phyloP scores from a whole-genome alignment of 1,140 invertebrate genomes.

The Cotesia glomerata region DNA sequence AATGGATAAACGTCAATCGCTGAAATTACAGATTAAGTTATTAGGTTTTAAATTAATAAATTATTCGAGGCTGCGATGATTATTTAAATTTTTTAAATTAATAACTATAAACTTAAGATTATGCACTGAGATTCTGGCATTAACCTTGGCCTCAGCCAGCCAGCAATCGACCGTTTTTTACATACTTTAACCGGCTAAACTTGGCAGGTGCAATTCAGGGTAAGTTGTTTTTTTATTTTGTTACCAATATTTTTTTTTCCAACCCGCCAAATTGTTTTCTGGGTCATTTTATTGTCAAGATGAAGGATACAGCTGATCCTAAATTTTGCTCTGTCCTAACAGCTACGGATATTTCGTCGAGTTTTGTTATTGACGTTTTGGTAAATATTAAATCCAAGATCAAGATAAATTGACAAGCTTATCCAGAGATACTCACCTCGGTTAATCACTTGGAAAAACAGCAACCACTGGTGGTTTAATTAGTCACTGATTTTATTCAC shows the following conservation, averaged over 20 bases:
- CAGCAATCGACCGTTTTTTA: slow-evolving; percentile 8
- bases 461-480: neutral
- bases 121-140: neutral
- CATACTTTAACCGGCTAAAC: neutral
- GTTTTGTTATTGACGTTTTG: neutral
- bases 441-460: slow-evolving; percentile 13
- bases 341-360: neutral
- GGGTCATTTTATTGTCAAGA: slow-evolving; percentile 12
- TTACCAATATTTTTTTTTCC: neutral
- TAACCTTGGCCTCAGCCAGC: neutral
- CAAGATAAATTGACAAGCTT: neutral
- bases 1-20: too few relatives aligned
- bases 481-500: too few relatives aligned
- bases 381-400: neutral
- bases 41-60: neutral
- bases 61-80: neutral
- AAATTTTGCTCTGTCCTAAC: neutral
- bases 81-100: neutral
- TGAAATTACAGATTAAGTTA: neutral
- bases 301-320: slow-evolving; percentile 19
- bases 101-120: neutral
- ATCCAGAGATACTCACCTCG: slow-evolving; percentile 12
- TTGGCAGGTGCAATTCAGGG: slow-evolving; percentile 5
- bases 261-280: slow-evolving; percentile 10
- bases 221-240: neutral